phyloP scores from a whole-genome alignment of 1,140 invertebrate species.

The Dendroctonus valens region DNA sequence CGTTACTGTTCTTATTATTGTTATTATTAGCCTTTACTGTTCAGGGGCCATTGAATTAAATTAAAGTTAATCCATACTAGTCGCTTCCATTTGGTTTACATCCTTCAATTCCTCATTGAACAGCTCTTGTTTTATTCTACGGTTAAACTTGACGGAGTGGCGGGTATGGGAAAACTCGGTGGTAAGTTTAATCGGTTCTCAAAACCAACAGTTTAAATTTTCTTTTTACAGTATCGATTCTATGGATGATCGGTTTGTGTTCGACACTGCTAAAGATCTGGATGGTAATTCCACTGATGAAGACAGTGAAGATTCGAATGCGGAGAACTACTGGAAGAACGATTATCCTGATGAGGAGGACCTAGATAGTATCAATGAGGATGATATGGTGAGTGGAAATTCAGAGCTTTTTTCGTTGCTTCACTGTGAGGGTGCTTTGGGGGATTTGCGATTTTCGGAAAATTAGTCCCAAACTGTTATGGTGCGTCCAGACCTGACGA shows the following conservation, averaged over 20 bases:
- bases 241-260: constrained; percentile 55
- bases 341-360: constrained; percentile 60
- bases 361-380: constrained; percentile 55
- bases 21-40: too few relatives aligned
- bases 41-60: too few relatives aligned
- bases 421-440: too few relatives aligned
- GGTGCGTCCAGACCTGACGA: too few relatives aligned
- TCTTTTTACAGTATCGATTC: constrained; percentile 34
- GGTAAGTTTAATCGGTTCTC: background rate
- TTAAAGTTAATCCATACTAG: too few relatives aligned
- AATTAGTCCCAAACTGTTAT: too few relatives aligned
- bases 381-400: constrained; percentile 51
- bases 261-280: constrained; percentile 50
- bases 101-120: too few relatives aligned
- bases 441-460: too few relatives aligned
- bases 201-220: constrained; percentile 19
- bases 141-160: too few relatives aligned
- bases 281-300: constrained; percentile 45
- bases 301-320: constrained; percentile 58
- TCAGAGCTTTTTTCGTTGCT: background rate
- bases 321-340: constrained; percentile 59
- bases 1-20: too few relatives aligned
- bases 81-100: too few relatives aligned
- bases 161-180: background rate
- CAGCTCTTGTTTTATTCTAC: too few relatives aligned